These are phyloP conservation scores for Ictalurus furcatus DNA, from an alignment of 2,113 vertebrate species.

Conservation along the genomic window DNA sequence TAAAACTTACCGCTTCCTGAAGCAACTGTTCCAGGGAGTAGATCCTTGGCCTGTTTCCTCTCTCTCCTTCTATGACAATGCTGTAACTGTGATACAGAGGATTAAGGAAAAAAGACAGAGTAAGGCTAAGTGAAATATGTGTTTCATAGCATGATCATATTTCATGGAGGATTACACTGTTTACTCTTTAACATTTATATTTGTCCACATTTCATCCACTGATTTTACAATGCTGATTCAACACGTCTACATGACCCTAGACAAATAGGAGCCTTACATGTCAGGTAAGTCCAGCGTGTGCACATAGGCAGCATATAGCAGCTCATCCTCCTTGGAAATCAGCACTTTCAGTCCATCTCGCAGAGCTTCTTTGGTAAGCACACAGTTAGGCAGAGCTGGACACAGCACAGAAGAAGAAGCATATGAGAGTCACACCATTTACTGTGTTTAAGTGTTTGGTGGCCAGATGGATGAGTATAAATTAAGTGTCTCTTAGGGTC, in stretches of 20 bases:
- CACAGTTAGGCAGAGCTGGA: slow-evolving; percentile 78
- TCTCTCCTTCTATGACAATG: slow-evolving; percentile 90
- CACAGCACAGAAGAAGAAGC: slow-evolving; percentile 27
- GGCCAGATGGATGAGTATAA: not conserved
- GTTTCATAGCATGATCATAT: not conserved
- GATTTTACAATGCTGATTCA: not conserved
- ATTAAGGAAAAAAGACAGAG: not conserved
- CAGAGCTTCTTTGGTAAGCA: slow-evolving; percentile 87
- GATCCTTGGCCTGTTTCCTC: slow-evolving; percentile 88
- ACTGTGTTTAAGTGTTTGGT: not conserved
- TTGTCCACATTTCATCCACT: not conserved
- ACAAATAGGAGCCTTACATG: slow-evolving; percentile 77
- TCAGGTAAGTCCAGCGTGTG: slow-evolving; percentile 90
- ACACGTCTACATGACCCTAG: not conserved
- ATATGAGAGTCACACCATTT: not conserved
- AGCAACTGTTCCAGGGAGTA: slow-evolving; percentile 94
- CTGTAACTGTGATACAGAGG: slow-evolving; percentile 78
- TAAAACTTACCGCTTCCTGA: slow-evolving; percentile 86
- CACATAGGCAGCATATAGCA: slow-evolving; percentile 90
- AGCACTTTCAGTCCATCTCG: slow-evolving; percentile 91
- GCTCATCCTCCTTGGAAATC: slow-evolving; percentile 92
- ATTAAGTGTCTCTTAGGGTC: not conserved
- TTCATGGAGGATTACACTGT: not conserved
- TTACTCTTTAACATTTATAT: not conserved
- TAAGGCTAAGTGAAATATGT: not conserved